Evolutionary conservation across 64 coral and sea anemone genomes (phyloP), one percentile per base, ranked within the genome.

Genomic region (Stichodactyla mertensii): DNA sequence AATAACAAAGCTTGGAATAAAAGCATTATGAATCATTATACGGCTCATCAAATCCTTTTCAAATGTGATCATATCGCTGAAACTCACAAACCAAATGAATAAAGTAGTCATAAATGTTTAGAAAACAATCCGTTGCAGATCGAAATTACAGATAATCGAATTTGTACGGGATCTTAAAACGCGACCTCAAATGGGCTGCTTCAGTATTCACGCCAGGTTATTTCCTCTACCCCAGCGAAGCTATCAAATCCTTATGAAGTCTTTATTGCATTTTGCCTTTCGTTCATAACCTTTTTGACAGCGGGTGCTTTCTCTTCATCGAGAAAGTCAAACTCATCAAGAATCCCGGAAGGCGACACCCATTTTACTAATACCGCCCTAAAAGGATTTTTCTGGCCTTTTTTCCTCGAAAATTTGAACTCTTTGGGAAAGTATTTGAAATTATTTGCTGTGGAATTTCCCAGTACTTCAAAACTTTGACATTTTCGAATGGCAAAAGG

Each of bases 221-320:
- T 55, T 53, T 81, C 78, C 78, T 81, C 36, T 81, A 81, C 78
- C 78, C 78, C 78, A 81, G 78, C 78, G 26, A 81, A 81, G 78
- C 78, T 54, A 81, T 81, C 78, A 81, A 55, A 81, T 81, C 52
- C 53, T 81, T 53, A 81, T 81, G 78, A 81, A 81, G 78, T 81
- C 78, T 81, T 52, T 81, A 81, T 81, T 81, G 12, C 36, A 53
- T 53, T 81, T 81, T 20, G 51, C 36, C 15, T 52, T 81, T 53
- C 78, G 78, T 81, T 81, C 78, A 81, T 81, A 81, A 81, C 78
- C 51, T 54, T 81, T 81, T 81, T 81, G 78, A 81, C 78, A 81
- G 78, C 78, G 16, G 78, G 78, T 20, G 78, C 78, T 54, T 22
- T 81, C 27, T 81, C 36, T 81, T 81, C 7, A 81, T 81, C 11